Conservation (phyloP, 2,888 invertebrate genomes). For the Dasypolia templi region DNA sequence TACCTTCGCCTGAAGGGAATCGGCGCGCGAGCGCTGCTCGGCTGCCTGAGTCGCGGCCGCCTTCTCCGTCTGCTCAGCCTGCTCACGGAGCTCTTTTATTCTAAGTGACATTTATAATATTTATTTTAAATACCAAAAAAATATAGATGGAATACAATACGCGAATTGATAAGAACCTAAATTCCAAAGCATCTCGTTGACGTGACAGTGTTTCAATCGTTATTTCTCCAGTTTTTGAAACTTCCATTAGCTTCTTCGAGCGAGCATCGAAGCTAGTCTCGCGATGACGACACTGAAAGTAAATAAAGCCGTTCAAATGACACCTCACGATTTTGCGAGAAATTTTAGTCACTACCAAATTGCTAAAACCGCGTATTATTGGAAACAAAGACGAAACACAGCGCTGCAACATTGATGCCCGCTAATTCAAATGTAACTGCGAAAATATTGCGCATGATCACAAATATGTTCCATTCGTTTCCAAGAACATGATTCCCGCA, state of each 20-base stretch:
- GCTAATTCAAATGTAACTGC: neutral
- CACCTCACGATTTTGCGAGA: neutral
- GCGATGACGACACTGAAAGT: slow-evolving; percentile 82
- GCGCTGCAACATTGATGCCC: neutral
- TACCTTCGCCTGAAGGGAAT: slow-evolving; percentile 82
- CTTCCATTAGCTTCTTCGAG: slow-evolving; percentile 82
- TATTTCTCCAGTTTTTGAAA: slow-evolving; percentile 85
- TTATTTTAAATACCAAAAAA: slow-evolving; percentile 9
- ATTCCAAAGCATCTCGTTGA: slow-evolving; percentile 85
- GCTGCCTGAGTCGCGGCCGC: slow-evolving; percentile 68
- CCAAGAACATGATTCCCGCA: neutral
- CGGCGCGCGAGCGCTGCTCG: slow-evolving; percentile 72
- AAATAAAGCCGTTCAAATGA: slow-evolving; percentile 21
- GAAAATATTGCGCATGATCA: neutral
- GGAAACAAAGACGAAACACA: slow-evolving; percentile 29
- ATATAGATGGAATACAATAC: neutral
- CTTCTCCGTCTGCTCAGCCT: slow-evolving; percentile 75
- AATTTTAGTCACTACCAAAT: slow-evolving; percentile 3
- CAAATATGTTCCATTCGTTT: neutral
- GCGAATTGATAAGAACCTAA: slow-evolving; percentile 73
- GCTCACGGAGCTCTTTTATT: slow-evolving; percentile 84
- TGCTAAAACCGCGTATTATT: slow-evolving; percentile 24
- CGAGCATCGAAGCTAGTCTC: slow-evolving; percentile 83
- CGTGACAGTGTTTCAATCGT: slow-evolving; percentile 83
- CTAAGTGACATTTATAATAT: slow-evolving; percentile 64